phyloP scores from a whole-genome alignment of 1,140 invertebrate species.

The Drosophila insularis region DNA sequence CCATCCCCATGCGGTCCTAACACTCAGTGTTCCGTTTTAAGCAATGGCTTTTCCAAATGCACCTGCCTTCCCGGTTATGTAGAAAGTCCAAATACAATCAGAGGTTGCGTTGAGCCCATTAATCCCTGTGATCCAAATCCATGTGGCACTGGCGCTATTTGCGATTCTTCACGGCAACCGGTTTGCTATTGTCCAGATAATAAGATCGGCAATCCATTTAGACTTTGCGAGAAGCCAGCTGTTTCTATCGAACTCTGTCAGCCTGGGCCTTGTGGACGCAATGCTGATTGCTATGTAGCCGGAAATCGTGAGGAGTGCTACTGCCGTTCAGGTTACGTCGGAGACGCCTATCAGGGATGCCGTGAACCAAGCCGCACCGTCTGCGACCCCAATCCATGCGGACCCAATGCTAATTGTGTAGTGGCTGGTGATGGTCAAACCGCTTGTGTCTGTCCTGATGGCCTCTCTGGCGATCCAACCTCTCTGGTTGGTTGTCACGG shows the following conservation, averaged over 20 bases:
- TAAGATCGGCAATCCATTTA: slow-evolving; percentile 90
- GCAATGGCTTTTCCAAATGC: slow-evolving; percentile 93
- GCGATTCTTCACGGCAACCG: slow-evolving; percentile 89
- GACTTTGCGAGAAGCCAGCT: slow-evolving; percentile 85
- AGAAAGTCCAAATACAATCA: slow-evolving; percentile 93
- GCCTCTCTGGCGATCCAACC: slow-evolving; percentile 90
- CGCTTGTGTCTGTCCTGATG: slow-evolving; percentile 89
- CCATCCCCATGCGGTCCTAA: slow-evolving; percentile 94
- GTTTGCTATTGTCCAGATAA: slow-evolving; percentile 91
- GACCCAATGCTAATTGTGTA: slow-evolving; percentile 88
- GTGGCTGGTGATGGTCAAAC: slow-evolving; percentile 87
- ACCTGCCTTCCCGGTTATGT: slow-evolving; percentile 92
- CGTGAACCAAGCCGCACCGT: slow-evolving; percentile 85
- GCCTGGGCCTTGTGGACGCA: slow-evolving; percentile 90
- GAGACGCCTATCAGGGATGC: slow-evolving; percentile 90
- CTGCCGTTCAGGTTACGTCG: slow-evolving; percentile 88
- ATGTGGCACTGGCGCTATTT: slow-evolving; percentile 90
- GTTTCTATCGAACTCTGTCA: slow-evolving; percentile 86
- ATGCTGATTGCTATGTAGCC: slow-evolving; percentile 90
- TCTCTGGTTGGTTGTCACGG: slow-evolving; percentile 87
- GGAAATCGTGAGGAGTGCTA: slow-evolving; percentile 89
- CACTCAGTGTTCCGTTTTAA: slow-evolving; percentile 90
- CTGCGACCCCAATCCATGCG: slow-evolving; percentile 90
- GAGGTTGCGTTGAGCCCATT: slow-evolving; percentile 89
- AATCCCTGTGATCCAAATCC: slow-evolving; percentile 92